Evolutionary conservation across 2,113 vertebrate species (phyloP).

Genomic region (Cygnus buccinator): DNA sequence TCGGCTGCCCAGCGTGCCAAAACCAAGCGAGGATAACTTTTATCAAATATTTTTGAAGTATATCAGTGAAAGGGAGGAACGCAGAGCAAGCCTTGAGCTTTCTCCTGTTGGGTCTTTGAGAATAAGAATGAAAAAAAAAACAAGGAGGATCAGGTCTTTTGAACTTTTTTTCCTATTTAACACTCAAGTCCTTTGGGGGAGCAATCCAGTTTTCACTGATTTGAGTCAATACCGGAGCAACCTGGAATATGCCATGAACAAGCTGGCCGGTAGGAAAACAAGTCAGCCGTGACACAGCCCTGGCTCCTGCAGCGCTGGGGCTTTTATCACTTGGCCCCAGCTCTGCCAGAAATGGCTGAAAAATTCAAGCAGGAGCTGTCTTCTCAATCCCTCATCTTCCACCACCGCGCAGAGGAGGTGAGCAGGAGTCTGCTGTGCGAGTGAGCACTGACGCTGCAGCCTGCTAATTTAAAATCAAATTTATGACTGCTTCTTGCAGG

Average conservation of each 20-base stretch:
- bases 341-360: neutral
- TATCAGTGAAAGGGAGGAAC: neutral
- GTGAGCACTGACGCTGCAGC: neutral
- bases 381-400: neutral
- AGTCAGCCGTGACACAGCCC: neutral
- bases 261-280: neutral
- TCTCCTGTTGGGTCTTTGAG: neutral
- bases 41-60: neutral
- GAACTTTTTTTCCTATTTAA: neutral
- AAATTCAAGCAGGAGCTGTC: neutral
- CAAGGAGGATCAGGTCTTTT: conserved; percentile 1
- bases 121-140: conserved; percentile 38
- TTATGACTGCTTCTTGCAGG: neutral
- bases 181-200: conserved; percentile 5
- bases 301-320: neutral
- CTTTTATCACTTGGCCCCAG: neutral
- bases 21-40: neutral
- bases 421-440: neutral
- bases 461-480: neutral
- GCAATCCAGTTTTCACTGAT: neutral
- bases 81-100: neutral
- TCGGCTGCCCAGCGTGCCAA: neutral
- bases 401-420: rapidly evolving
- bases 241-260: neutral
- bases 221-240: neutral